Conservation (phyloP, 2,797 vertebrate species). For the Darevskia mixta region DNA sequence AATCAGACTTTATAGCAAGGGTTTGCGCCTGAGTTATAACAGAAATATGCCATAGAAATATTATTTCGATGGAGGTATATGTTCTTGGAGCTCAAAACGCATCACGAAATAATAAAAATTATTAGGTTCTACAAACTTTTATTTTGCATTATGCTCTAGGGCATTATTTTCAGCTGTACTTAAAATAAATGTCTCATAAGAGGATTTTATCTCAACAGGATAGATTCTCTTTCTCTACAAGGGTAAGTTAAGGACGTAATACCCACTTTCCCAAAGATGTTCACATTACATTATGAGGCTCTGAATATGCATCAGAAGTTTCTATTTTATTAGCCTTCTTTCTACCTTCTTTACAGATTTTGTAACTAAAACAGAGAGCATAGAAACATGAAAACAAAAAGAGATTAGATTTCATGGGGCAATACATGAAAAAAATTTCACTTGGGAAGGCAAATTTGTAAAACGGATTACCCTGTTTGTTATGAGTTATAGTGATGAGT, state of each 20-base stretch:
- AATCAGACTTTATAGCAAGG: not conserved
- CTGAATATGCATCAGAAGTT: not conserved
- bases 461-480: not conserved
- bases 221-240: conserved; percentile 51
- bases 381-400: not conserved
- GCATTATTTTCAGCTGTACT: conserved; percentile 58
- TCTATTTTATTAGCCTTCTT: not conserved
- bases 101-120: not conserved
- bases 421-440: not conserved
- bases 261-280: not conserved
- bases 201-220: conserved; percentile 57
- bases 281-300: not conserved
- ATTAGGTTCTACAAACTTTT: conserved; percentile 23
- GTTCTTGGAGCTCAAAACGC: not conserved
- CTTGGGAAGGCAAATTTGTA: not conserved
- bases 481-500: not conserved
- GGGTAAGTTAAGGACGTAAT: conserved; percentile 63
- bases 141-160: conserved; percentile 3
- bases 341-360: not conserved
- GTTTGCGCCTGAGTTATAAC: not conserved
- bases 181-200: conserved; percentile 63
- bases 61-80: not conserved
- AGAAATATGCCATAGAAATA: conserved; percentile 6
- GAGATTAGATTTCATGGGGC: not conserved
- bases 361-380: not conserved